Evolutionary conservation across 2,888 invertebrate species (phyloP).

Genomic region (Adelphocoris suturalis): DNA sequence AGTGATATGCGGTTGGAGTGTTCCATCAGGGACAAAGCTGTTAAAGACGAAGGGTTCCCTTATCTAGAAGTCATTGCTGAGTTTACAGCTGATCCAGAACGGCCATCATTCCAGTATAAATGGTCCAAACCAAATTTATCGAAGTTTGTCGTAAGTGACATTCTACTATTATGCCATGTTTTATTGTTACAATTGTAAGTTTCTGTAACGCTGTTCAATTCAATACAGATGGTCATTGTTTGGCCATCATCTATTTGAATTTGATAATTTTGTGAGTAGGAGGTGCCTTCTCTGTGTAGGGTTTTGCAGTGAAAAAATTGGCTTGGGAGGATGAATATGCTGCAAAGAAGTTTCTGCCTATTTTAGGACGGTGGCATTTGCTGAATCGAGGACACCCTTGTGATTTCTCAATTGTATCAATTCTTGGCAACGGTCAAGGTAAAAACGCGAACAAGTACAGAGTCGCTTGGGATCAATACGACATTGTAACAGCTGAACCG

Average conservation of each 20-base stretch:
- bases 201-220: background rate
- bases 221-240: background rate
- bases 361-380: constrained; percentile 88
- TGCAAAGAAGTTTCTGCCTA: constrained; percentile 87
- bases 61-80: constrained; percentile 87
- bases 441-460: constrained; percentile 66
- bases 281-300: constrained; percentile 79
- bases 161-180: background rate
- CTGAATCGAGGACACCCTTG: constrained; percentile 78
- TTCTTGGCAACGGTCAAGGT: constrained; percentile 66
- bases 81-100: constrained; percentile 82
- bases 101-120: constrained; percentile 81
- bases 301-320: constrained; percentile 84
- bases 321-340: constrained; percentile 88
- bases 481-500: constrained; percentile 70
- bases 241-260: too few relatives aligned
- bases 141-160: constrained; percentile 84
- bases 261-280: too few relatives aligned
- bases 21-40: constrained; percentile 84
- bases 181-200: background rate
- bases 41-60: constrained; percentile 84
- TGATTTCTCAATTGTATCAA: constrained; percentile 64
- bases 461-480: constrained; percentile 72
- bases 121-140: constrained; percentile 85
- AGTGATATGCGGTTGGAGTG: constrained; percentile 81